Base-by-base conservation (phyloP, 2,888 invertebrate species). In the Diaperis boleti region DNA sequence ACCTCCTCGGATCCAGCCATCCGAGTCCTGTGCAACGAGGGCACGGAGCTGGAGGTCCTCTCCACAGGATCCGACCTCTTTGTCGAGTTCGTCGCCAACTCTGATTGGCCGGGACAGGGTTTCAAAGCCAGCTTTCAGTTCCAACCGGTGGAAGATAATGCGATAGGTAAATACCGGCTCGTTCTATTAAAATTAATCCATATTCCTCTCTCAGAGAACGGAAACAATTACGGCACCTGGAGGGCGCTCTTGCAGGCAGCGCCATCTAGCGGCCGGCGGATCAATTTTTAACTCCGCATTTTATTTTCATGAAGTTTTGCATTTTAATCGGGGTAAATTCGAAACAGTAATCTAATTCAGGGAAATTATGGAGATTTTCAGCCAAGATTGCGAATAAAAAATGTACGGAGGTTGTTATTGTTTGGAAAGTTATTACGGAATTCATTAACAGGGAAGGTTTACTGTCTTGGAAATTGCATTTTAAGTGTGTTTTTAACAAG, bases 1-100 rank as follows among this genome's bases (percentile, higher is more conserved):
- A 89, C 89, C 73, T 84, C 89, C 17, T 85, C 85, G 73, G 85
- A 90, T 55, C 90, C 92, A 1, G 87, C 92, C 66, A 92, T 95
- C 77, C 89, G 90, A 49, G 89, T 94, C 75, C 85, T 95, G 65
- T 95, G 95, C 82, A 92, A 94, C 78, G 89, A 91, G 80, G 87
- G 88, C 56, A 86, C 89, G 80, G 90, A 90, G 73, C 87, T 88
- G 69, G 92, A 93, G 79, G 87, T 94, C 66, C 85, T 92, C 66
- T 94, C 94, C 47, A 92, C 92, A n/a, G 92, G 93, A 2, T 87
- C 91, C 6, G 89, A 92, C 72, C 84, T 95, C 60, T 87, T 90
- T 75, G 85, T 95, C 70, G 93, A 94, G 82, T 94, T 95, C 81
- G 90, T 92, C 35, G 91, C 92, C 59, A 92, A 92, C 82, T 93